These are phyloP conservation scores for Brachyopa scutellaris DNA, from an alignment of 2,888 invertebrate species.

Conservation along the genomic window DNA sequence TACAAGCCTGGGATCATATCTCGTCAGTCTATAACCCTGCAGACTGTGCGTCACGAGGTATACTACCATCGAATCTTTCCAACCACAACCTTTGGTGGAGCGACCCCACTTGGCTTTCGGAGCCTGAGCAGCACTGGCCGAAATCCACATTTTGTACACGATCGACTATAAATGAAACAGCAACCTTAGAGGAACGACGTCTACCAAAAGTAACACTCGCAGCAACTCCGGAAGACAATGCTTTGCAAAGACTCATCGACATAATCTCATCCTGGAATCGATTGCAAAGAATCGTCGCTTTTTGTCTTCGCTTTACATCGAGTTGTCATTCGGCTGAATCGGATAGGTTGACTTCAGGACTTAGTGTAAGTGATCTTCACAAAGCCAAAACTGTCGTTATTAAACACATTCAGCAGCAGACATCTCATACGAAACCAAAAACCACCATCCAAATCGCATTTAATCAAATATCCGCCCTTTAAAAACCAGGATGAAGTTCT, in stretches of 20 bases:
- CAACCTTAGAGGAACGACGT: neutral
- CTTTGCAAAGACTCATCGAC: too few species aligned
- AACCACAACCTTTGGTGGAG: constrained; percentile 28
- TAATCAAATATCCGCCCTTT: constrained; percentile 29
- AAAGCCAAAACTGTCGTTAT: too few species aligned
- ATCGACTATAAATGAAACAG: neutral
- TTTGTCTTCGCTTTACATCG: too few species aligned
- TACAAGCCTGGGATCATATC: constrained; percentile 61
- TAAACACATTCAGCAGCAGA: too few species aligned
- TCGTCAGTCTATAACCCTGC: constrained; percentile 62
- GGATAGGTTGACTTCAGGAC: too few species aligned
- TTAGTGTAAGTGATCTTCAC: too few species aligned
- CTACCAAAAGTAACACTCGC: neutral
- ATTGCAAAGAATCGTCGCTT: neutral
- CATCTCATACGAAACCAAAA: constrained; percentile 34
- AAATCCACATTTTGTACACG: neutral
- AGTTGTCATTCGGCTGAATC: too few species aligned
- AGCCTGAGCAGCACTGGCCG: neutral
- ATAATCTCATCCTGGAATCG: constrained; percentile 6
- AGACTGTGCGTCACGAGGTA: constrained; percentile 69
- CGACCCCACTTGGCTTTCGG: neutral
- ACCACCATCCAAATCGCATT: too few species aligned
- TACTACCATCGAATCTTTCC: constrained; percentile 28
- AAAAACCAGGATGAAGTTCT: constrained; percentile 8
- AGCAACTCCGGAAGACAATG: neutral